phyloP scores from a whole-genome alignment of 2,113 vertebrate genomes.

The Syngnathus floridae region DNA sequence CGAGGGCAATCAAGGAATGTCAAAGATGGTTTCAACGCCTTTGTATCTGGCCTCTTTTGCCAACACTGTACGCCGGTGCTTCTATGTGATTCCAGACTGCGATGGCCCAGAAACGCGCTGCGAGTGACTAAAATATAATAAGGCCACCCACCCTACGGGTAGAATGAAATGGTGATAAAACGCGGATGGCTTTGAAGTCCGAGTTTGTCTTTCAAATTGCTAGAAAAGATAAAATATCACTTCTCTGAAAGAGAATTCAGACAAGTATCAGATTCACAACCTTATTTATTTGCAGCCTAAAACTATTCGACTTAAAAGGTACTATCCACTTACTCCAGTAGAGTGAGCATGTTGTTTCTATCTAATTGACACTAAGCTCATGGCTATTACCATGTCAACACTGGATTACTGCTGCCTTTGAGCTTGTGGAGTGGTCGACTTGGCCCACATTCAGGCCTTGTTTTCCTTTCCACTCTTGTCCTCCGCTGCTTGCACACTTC shows the following conservation, averaged over 20 bases:
- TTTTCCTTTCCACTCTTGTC: slow-evolving; percentile 68
- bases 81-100: slow-evolving; percentile 45
- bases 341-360: slow-evolving; percentile 70
- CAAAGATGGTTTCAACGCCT: slow-evolving; percentile 56
- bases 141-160: slow-evolving; percentile 49
- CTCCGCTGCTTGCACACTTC: slow-evolving; percentile 53
- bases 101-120: slow-evolving; percentile 55
- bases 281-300: slow-evolving; percentile 14
- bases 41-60: slow-evolving; percentile 56
- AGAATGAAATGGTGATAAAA: slow-evolving; percentile 36
- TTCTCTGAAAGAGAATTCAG: slow-evolving; percentile 14
- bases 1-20: slow-evolving; percentile 59
- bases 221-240: slow-evolving; percentile 14
- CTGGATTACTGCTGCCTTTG: slow-evolving; percentile 71
- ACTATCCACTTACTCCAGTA: slow-evolving; percentile 62
- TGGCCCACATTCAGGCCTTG: slow-evolving; percentile 67
- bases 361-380: slow-evolving; percentile 73
- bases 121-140: slow-evolving; percentile 51
- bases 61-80: slow-evolving; percentile 36
- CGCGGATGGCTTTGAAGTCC: slow-evolving; percentile 13
- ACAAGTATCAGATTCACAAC: slow-evolving; percentile 25
- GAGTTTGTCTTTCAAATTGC: slow-evolving; percentile 21
- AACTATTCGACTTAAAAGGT: slow-evolving; percentile 53
- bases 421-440: slow-evolving; percentile 66
- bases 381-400: slow-evolving; percentile 72